These are phyloP conservation scores for Abramis brama DNA, from an alignment of 2,113 vertebrate genomes.

Conservation along the genomic window DNA sequence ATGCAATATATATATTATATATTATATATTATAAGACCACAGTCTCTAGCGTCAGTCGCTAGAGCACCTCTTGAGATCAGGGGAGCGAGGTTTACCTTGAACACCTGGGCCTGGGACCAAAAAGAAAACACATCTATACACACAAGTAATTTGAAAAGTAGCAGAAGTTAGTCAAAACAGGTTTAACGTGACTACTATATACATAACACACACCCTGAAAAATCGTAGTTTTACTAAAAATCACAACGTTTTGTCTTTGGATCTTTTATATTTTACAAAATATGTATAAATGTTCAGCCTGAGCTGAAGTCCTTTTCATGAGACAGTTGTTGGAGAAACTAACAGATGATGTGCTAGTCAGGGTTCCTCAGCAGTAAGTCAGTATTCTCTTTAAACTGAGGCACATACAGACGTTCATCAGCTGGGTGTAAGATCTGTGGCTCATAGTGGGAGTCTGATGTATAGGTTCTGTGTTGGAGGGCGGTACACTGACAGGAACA, in stretches of 20 bases:
- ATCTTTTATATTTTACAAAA: neutral
- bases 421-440: neutral
- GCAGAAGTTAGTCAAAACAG: neutral
- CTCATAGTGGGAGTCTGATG: conserved; percentile 21
- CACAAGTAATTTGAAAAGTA: neutral
- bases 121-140: neutral
- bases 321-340: neutral
- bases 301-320: neutral
- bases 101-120: no score
- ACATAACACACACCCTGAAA: no score
- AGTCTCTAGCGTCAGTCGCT: no score
- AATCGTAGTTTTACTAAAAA: neutral
- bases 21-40: no score
- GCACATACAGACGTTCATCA: neutral
- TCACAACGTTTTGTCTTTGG: neutral
- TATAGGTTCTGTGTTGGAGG: conserved; percentile 28
- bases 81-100: no score
- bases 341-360: conserved; percentile 3
- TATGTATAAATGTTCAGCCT: neutral
- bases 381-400: neutral
- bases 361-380: neutral
- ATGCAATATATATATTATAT: no score
- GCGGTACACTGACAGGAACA: conserved; percentile 3
- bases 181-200: neutral
- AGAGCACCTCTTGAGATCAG: no score